Percentiles rank a stretch among this genome's conserved stretches.
Conservation (phyloP, 1,140 invertebrate species). For the Drosophila suzukii region DNA sequence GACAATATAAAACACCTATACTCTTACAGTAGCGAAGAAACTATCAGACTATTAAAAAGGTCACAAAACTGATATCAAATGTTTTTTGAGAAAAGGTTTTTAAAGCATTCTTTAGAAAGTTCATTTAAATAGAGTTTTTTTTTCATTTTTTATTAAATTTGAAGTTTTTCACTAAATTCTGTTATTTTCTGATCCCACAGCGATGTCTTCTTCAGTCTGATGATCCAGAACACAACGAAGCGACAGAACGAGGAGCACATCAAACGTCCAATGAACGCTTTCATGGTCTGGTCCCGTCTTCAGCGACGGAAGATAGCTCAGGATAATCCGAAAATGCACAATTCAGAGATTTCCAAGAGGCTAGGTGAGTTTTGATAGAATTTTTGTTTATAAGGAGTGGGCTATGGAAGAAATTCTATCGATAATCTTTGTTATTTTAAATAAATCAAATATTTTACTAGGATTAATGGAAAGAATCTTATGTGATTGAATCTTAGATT, state of each 20-base stretch:
- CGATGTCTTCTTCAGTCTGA: conserved; percentile 83
- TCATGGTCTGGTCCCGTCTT: conserved; percentile 94
- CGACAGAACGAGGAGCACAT: conserved; percentile 87
- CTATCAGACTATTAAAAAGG: too few relatives aligned
- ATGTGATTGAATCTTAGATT: too few relatives aligned
- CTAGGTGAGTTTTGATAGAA: conserved; percentile 88
- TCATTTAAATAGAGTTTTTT: too few relatives aligned
- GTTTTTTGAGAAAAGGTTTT: too few relatives aligned
- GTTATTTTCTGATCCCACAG: conserved; percentile 20
- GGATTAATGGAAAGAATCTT: too few relatives aligned
- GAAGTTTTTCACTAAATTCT: not conserved
- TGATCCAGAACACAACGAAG: conserved; percentile 84
- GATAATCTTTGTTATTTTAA: too few relatives aligned
- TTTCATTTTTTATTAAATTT: not conserved
- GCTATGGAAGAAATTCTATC: too few relatives aligned
- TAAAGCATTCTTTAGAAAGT: too few relatives aligned
- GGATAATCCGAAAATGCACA: conserved; percentile 99
- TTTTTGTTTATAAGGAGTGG: not conserved
- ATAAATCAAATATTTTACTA: too few relatives aligned
- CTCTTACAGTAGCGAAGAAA: too few relatives aligned
- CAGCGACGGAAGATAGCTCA: conserved; percentile 96
- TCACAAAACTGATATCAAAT: too few relatives aligned
- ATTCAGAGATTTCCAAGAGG: conserved; percentile 98
- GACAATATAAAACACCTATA: too few relatives aligned
- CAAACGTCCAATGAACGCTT: conserved; percentile 91